These are phyloP conservation scores for Chelon auratus DNA, from an alignment of 2,797 vertebrate species.

Conservation along the genomic window DNA sequence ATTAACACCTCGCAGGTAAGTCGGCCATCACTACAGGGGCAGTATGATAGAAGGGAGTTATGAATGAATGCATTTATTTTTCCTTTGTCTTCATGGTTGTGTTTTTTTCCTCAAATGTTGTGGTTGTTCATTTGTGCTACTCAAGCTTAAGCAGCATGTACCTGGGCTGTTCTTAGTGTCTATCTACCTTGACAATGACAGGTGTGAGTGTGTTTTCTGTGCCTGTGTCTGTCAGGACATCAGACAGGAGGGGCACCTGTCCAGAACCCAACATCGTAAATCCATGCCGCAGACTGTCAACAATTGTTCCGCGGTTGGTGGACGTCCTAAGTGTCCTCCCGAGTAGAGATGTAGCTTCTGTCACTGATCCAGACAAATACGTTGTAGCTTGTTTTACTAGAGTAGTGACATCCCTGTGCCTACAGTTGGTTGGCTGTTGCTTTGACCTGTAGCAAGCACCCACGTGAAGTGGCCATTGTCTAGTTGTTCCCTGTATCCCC, in stretches of 20 bases:
- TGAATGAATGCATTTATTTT: background rate
- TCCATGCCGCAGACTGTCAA: constrained; percentile 80
- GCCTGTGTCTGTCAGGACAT: constrained; percentile 78
- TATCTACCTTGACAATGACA: constrained; percentile 12
- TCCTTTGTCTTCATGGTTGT: background rate
- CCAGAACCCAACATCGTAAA: constrained; percentile 71
- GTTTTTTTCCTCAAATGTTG: background rate
- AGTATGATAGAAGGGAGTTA: background rate
- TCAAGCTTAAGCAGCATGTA: background rate
- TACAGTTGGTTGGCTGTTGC: constrained; percentile 11
- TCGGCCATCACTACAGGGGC: background rate
- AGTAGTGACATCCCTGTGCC: constrained; percentile 19
- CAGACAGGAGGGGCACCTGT: constrained; percentile 82
- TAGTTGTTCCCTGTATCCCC: constrained; percentile 28
- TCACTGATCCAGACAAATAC: constrained; percentile 15
- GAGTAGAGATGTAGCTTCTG: constrained; percentile 56
- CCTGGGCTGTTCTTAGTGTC: constrained; percentile 3
- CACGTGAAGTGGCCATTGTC: constrained; percentile 17
- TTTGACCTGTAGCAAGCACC: constrained; percentile 35
- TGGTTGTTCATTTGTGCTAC: background rate
- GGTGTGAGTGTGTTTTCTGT: constrained; percentile 43
- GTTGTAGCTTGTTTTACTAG: constrained; percentile 32
- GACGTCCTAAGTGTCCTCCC: constrained; percentile 62
- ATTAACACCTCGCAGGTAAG: constrained; percentile 94
- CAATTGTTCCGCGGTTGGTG: constrained; percentile 83